Conservation (phyloP, 2,797 vertebrate species). For the Decapterus maruadsi region DNA sequence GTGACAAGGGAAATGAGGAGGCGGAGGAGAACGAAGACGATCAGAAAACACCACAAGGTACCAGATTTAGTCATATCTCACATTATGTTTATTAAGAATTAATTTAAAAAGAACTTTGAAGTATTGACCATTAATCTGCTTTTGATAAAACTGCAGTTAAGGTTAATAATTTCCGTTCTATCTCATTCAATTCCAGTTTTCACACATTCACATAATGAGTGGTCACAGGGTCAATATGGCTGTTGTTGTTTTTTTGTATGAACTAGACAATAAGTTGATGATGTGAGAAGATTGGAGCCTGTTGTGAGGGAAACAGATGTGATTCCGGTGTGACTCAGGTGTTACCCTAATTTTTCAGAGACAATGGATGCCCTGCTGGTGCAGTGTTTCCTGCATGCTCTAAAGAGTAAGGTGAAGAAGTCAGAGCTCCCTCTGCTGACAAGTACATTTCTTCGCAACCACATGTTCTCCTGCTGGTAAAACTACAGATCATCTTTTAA, state of each 20-base stretch:
- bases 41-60: conserved; percentile 90
- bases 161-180: neutral
- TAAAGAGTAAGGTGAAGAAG: conserved; percentile 95
- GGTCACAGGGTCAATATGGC: neutral
- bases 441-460: conserved; percentile 93
- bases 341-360: conserved; percentile 82
- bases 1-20: conserved; percentile 54
- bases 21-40: conserved; percentile 72
- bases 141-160: conserved; percentile 12
- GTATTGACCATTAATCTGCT: neutral
- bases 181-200: conserved; percentile 1
- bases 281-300: conserved; percentile 25
- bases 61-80: neutral
- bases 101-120: neutral
- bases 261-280: neutral
- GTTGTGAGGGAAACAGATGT: conserved; percentile 28
- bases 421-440: conserved; percentile 95
- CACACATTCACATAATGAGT: neutral
- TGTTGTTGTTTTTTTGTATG: conserved; percentile 6
- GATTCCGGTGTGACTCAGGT: conserved; percentile 48
- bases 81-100: neutral
- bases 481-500: conserved; percentile 17
- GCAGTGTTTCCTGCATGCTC: conserved; percentile 94
- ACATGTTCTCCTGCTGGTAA: conserved; percentile 97
- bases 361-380: conserved; percentile 92